Percentiles rank a stretch among this genome's conserved stretches.
phyloP scores from a whole-genome alignment of 2,113 vertebrate genomes.

The Clupea harengus region DNA sequence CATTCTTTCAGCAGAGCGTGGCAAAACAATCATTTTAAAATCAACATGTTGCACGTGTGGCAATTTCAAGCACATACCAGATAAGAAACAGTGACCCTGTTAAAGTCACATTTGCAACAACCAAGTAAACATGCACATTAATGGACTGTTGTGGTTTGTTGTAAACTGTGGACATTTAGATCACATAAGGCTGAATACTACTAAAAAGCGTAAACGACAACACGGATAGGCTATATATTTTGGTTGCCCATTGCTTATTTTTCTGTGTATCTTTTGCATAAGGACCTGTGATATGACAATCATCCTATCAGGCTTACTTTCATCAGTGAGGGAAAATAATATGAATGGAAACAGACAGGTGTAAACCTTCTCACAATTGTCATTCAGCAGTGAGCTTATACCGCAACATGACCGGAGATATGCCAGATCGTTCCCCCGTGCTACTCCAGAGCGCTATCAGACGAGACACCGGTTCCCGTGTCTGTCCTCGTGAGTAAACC shows the following conservation, averaged over 20 bases:
- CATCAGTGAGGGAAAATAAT: no score
- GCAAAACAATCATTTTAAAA: not conserved
- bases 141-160: not conserved
- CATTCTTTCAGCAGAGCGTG: not conserved
- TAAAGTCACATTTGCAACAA: not conserved
- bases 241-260: no score
- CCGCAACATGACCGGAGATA: not conserved
- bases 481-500: constrained; percentile 47
- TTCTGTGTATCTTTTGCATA: no score
- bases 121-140: not conserved
- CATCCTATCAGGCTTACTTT: no score
- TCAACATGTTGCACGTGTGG: not conserved
- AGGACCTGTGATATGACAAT: no score
- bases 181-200: not conserved
- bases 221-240: not conserved
- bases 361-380: no score
- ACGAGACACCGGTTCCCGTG: constrained; percentile 29
- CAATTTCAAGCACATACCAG: constrained; percentile 1
- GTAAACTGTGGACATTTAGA: not conserved
- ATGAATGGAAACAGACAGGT: no score
- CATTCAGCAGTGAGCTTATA: no score
- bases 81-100: not conserved
- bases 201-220: not conserved
- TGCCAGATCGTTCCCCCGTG: constrained; percentile 9
- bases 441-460: not conserved